These are phyloP conservation scores for Cyclina sinensis DNA, from an alignment of 1,140 invertebrate species.

Conservation along the genomic window DNA sequence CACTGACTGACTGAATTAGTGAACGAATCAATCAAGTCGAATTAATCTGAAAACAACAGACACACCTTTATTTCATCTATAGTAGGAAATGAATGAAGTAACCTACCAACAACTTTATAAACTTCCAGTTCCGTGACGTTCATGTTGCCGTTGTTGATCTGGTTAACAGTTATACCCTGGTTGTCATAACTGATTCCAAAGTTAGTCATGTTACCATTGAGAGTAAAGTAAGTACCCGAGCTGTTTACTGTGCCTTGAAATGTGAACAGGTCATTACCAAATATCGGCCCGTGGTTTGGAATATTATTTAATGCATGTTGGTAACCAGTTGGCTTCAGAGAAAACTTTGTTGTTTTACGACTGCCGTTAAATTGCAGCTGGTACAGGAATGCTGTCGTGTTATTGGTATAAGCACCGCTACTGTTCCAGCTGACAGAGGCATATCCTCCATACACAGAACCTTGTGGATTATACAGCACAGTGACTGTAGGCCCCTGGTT, in stretches of 20 bases:
- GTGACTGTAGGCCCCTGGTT: constrained; percentile 71
- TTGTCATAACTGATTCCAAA: constrained; percentile 35
- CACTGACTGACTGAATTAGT: too few species aligned
- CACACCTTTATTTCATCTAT: too few species aligned
- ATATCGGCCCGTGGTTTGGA: not conserved
- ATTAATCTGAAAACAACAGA: too few species aligned
- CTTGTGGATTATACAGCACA: constrained; percentile 64
- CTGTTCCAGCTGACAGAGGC: constrained; percentile 56
- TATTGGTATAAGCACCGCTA: not conserved
- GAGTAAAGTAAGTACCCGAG: not conserved
- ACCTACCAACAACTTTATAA: constrained; percentile 51
- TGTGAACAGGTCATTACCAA: constrained; percentile 42
- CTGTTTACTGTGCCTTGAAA: constrained; percentile 9
- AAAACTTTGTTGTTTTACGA: not conserved
- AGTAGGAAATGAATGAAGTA: constrained; percentile 76
- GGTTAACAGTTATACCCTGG: not conserved
- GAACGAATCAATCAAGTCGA: too few species aligned
- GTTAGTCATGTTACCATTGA: constrained; percentile 7
- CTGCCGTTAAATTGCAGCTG: not conserved
- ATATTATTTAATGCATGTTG: not conserved
- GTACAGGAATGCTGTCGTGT: constrained; percentile 20
- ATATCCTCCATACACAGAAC: constrained; percentile 72
- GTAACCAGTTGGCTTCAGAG: not conserved
- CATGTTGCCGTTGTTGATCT: constrained; percentile 39
- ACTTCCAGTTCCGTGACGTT: constrained; percentile 55